phyloP scores from a whole-genome alignment of 1,140 invertebrate genomes.

The Dolichoris vasculosae region DNA sequence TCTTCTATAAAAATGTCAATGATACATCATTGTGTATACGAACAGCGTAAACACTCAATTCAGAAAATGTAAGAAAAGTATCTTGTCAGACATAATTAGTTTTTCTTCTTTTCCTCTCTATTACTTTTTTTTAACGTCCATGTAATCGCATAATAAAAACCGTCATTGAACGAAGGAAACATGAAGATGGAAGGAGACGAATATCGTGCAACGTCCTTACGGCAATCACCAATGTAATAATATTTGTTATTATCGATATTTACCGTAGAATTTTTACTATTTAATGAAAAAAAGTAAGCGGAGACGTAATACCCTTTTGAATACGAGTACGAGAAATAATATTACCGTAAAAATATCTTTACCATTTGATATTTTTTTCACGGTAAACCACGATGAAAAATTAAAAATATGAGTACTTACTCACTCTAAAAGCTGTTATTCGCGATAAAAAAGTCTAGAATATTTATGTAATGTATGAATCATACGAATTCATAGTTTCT shows the following conservation, averaged over 20 bases:
- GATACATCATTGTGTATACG: neutral
- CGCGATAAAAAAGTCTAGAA: too few relatives aligned
- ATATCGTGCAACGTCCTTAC: neutral
- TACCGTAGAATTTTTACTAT: neutral
- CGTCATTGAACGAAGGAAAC: neutral
- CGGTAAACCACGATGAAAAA: too few relatives aligned
- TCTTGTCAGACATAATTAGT: neutral
- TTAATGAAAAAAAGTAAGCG: neutral
- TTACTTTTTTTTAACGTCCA: neutral
- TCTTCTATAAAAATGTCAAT: constrained; percentile 17
- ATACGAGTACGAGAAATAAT: neutral
- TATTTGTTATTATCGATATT: constrained; percentile 6
- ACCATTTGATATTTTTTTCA: neutral
- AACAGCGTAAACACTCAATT: neutral
- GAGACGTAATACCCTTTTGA: neutral
- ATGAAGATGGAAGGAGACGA: neutral
- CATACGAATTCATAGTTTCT: too few relatives aligned
- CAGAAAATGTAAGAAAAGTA: constrained; percentile 1
- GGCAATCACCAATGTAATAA: neutral
- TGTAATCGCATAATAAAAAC: neutral
- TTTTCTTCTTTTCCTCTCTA: neutral
- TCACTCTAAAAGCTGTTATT: too few relatives aligned
- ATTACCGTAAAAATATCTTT: neutral
- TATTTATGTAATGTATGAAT: too few relatives aligned
- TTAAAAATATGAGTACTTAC: too few relatives aligned